A percentile compares a stretch with the other conserved stretches of the same genome.
Evolutionary conservation across 2,797 vertebrate species (phyloP).

Genomic region (Enteromius treurensis): DNA sequence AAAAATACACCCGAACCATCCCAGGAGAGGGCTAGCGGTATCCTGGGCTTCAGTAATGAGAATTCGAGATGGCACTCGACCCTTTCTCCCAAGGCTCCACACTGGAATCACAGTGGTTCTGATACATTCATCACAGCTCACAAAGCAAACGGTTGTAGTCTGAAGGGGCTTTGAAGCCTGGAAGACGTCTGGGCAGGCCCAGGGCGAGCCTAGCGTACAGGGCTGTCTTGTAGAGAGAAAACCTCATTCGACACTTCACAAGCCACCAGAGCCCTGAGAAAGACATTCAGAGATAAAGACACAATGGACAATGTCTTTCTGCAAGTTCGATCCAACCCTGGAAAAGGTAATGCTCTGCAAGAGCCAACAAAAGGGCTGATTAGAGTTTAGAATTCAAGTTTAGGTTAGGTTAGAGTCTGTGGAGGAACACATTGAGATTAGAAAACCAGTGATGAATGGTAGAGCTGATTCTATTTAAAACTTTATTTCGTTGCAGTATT

Average conservation of each 20-base stretch:
- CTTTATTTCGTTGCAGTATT: slow-evolving; percentile 51
- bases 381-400: slow-evolving; percentile 43
- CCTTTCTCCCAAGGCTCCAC: slow-evolving; percentile 73
- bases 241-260: slow-evolving; percentile 46
- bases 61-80: slow-evolving; percentile 70
- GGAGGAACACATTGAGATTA: slow-evolving; percentile 10
- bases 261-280: slow-evolving; percentile 44
- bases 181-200: slow-evolving; percentile 69
- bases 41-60: slow-evolving; percentile 82
- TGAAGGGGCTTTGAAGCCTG: slow-evolving; percentile 56
- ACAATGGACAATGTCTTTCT: slow-evolving; percentile 46
- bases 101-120: slow-evolving; percentile 63
- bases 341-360: slow-evolving; percentile 46
- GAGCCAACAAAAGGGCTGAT: slow-evolving; percentile 51
- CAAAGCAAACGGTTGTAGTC: slow-evolving; percentile 69
- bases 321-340: slow-evolving; percentile 45
- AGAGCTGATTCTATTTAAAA: slow-evolving; percentile 34
- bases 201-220: slow-evolving; percentile 60
- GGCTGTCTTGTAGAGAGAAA: slow-evolving; percentile 65
- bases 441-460: slow-evolving; percentile 35
- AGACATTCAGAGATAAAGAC: slow-evolving; percentile 51
- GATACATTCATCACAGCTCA: slow-evolving; percentile 81
- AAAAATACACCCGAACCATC: slow-evolving; percentile 80
- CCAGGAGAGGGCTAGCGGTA: slow-evolving; percentile 71
- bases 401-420: background rate